phyloP scores from a whole-genome alignment of 2,888 invertebrate species.

The Nephrotoma guestfalica region DNA sequence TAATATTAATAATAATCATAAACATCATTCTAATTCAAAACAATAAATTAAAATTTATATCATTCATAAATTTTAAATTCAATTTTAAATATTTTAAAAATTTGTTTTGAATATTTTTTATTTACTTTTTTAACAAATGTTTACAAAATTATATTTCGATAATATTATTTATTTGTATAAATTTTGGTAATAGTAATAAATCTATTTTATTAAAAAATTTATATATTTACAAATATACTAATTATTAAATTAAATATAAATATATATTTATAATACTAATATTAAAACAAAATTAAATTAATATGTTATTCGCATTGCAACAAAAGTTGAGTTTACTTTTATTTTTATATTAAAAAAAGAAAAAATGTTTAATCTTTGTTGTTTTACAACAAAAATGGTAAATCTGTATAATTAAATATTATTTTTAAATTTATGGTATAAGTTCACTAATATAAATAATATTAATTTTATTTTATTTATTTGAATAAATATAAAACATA shows the following conservation, averaged over 20 bases:
- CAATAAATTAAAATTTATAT: neutral
- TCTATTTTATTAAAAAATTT: neutral
- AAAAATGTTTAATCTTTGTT: neutral
- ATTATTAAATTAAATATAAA: neutral
- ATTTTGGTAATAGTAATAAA: neutral
- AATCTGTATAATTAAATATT: neutral
- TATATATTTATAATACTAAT: neutral
- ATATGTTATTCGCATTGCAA: neutral
- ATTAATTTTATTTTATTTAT: neutral
- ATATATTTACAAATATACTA: too few relatives aligned
- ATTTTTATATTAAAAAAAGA: neutral
- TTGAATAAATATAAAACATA: neutral
- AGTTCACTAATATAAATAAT: neutral
- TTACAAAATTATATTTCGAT: neutral
- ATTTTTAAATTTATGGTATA: neutral
- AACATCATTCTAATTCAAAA: neutral
- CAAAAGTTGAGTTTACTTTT: neutral
- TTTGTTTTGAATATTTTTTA: neutral
- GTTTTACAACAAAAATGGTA: neutral
- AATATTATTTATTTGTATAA: neutral
- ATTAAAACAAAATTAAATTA: neutral
- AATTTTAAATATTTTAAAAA: neutral
- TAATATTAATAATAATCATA: neutral
- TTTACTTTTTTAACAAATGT: neutral
- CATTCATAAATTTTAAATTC: neutral